Evolutionary conservation across 1,140 invertebrate species (phyloP), one percentile per base, ranked within the genome.

Genomic region (Gryon sp.): DNA sequence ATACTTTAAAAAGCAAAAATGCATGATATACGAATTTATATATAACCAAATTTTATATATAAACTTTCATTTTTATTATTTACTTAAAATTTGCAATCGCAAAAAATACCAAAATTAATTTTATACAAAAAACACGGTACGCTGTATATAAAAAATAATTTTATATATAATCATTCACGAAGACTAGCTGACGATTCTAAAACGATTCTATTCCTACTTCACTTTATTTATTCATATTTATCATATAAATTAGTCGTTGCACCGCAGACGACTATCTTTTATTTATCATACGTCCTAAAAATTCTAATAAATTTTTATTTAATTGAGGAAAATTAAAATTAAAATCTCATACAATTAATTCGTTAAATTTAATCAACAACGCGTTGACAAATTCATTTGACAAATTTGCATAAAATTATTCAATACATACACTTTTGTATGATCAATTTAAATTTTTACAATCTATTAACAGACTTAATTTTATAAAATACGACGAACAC

Each of bases 141-240:
- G 26, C 15, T 46, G 22, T 48, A 18, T 48, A 62, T 62, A 60
- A 62, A 60, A 48, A 48, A 62, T 36, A 36, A 48, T 15, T 32
- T 20, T 22, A 2, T 59, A 30, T 34, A 5, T 26, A 32, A 20
- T 16, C 26, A 46, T 60, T 26, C 20, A 26, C 20, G 30, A 48
- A 60, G 57, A 60, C 57, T 60, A 48, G 43, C 32, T 60, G 41
- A 60, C 14, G 8, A 26, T 36, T n/a, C 32, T 48, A 38, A 36
- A 36, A 2, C 6, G 14, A 36, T 11, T 12, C 9, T 12, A 5
- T 28, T 2, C n/a, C 26, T 7, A 7, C n/a, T 2, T 9, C 8
- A 28, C n/a, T 28, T 28, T 7, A 28, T 36, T 6, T 11, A 32
- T 12, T 36, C n/a, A n/a, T n/a, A n/a, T n/a, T n/a, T n/a, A n/a